These are phyloP conservation scores for Gadopsis bispinosus DNA, from an alignment of 2,797 vertebrate species.

Conservation along the genomic window DNA sequence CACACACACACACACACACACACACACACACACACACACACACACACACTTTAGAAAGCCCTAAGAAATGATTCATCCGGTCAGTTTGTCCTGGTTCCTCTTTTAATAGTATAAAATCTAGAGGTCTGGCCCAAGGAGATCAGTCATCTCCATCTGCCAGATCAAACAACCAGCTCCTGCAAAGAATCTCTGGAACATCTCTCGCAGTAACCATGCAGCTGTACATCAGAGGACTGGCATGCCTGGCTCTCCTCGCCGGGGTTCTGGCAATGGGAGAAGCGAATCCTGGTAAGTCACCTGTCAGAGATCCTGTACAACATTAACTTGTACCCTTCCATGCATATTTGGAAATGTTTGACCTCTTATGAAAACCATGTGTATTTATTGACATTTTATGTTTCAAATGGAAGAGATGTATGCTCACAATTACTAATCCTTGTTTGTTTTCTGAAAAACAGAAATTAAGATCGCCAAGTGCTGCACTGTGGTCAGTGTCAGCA, in stretches of 20 bases:
- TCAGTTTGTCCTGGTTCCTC: slow-evolving; percentile 56
- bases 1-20: too few relatives aligned
- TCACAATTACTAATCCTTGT: slow-evolving; percentile 6
- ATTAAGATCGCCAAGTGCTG: slow-evolving; percentile 66
- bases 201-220: slow-evolving; percentile 62
- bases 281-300: slow-evolving; percentile 62
- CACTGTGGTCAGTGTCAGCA: slow-evolving; percentile 47
- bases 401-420: background rate
- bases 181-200: slow-evolving; percentile 59
- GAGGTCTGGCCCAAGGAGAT: slow-evolving; percentile 9
- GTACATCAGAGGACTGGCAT: slow-evolving; percentile 57
- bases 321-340: background rate
- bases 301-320: background rate
- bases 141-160: slow-evolving; percentile 42
- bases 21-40: background rate
- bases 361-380: background rate
- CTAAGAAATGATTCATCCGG: slow-evolving; percentile 15
- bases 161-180: slow-evolving; percentile 28
- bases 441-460: slow-evolving; percentile 42
- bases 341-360: background rate
- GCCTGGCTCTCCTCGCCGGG: slow-evolving; percentile 54
- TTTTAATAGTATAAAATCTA: slow-evolving; percentile 70
- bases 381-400: background rate
- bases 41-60: background rate
- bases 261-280: slow-evolving; percentile 38